Evolutionary conservation across 1,140 invertebrate genomes (phyloP), one percentile per base, ranked within the genome.

Genomic region (Dreissena rostriformis): DNA sequence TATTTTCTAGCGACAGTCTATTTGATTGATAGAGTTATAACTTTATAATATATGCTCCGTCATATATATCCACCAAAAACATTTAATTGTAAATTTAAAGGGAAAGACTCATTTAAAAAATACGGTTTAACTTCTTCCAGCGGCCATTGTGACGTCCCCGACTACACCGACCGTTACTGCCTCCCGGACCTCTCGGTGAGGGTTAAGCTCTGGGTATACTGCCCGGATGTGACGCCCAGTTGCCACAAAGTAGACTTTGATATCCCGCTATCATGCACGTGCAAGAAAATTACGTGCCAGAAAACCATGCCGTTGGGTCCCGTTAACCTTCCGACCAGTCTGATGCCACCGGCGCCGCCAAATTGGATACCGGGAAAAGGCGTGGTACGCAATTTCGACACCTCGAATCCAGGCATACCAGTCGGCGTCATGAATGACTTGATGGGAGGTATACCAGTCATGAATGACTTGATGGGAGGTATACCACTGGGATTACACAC

Each of bases 231-330:
- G 14, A 55, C 5, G 4, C 19, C 26, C 51, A n/a, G 26, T 12
- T 79, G 77, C 28, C 77, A 79, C 52, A 79, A 79, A 39, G 49
- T 79, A 17, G 14, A 22, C 14, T 71, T 70, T 39, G 77, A 79
- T 39, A 28, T 79, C n/a, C 77, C 77, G 14, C 15, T 79, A 5
- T 79, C 77, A 12, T 79, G 77, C n/a, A 19, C 51, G 0, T 79
- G 77, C n/a, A 70, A 57, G 14, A 70, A 79, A 26, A 26, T 79
- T 2, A 57, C 19, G 39, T 79, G 77, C 22, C 17, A 61, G 17
- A 61, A 61, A 11, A 12, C 4, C 39, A 39, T 39, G 39, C 39
- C 39, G 2, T 39, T 39, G 39, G 2, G 2, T 8, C 39, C 39
- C 39, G 39, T 39, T 39, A 8, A 39, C 39, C 39, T 39, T 39